These are phyloP conservation scores for Drosophila pseudoobscura DNA, from an alignment of 1,140 invertebrate species.

Conservation along the genomic window DNA sequence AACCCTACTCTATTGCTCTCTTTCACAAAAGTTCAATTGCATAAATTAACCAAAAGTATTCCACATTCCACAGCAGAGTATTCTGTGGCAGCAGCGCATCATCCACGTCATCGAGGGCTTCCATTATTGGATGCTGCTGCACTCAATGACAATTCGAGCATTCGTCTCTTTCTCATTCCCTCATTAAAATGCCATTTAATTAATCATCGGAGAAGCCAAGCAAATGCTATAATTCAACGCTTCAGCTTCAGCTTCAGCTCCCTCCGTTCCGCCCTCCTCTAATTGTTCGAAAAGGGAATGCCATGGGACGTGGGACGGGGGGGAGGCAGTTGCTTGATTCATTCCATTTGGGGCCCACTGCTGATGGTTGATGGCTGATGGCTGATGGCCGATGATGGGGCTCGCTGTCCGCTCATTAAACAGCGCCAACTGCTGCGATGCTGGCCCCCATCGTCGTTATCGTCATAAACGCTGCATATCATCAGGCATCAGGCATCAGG, in stretches of 20 bases:
- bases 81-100: conserved; percentile 9
- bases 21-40: conserved; percentile 55
- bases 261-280: neutral
- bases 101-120: neutral
- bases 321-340: neutral
- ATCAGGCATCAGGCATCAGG: neutral
- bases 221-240: conserved; percentile 64
- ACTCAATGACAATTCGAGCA: conserved; percentile 38
- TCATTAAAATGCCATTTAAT: conserved; percentile 70
- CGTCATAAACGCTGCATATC: conserved; percentile 9
- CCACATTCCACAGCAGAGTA: conserved; percentile 20
- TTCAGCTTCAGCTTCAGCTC: neutral
- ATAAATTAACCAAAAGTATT: conserved; percentile 55
- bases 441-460: neutral
- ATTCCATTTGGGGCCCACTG: too few species aligned
- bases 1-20: neutral
- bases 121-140: conserved; percentile 38
- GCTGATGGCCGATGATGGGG: conserved; percentile 34
- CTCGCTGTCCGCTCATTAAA: conserved; percentile 32
- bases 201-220: conserved; percentile 51
- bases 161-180: conserved; percentile 30
- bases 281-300: conserved; percentile 6
- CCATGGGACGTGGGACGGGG: neutral
- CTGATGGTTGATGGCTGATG: neutral
- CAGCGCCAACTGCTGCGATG: conserved; percentile 5